These are phyloP conservation scores for Parnassius mnemosyne DNA, from an alignment of 2,888 invertebrate genomes.

Conservation along the genomic window DNA sequence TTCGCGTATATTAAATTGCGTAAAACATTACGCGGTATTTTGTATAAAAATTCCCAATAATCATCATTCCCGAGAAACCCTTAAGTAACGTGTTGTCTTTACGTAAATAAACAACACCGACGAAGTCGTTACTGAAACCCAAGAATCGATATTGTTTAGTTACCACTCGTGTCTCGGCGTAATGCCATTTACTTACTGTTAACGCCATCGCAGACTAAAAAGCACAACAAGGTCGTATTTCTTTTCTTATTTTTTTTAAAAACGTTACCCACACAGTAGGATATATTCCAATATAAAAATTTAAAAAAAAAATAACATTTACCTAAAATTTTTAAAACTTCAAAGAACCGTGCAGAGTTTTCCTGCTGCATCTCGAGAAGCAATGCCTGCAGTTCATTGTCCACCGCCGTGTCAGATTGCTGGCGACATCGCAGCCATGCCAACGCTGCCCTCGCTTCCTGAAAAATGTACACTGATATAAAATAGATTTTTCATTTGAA, in stretches of 20 bases:
- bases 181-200: slow-evolving; percentile 43
- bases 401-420: slow-evolving; percentile 54
- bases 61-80: background rate
- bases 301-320: slow-evolving; percentile 30
- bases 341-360: slow-evolving; percentile 47
- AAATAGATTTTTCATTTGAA: background rate
- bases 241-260: too few relatives aligned
- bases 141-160: slow-evolving; percentile 33
- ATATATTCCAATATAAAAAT: too few relatives aligned
- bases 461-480: slow-evolving; percentile 4
- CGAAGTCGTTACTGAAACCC: slow-evolving; percentile 28
- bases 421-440: slow-evolving; percentile 70
- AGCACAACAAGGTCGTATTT: slow-evolving; percentile 8
- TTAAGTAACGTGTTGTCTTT: slow-evolving; percentile 7
- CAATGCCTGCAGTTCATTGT: slow-evolving; percentile 58
- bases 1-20: too few relatives aligned
- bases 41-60: too few relatives aligned
- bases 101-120: slow-evolving; percentile 31
- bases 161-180: slow-evolving; percentile 36
- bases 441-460: slow-evolving; percentile 67
- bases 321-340: slow-evolving; percentile 58
- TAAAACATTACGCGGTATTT: too few relatives aligned
- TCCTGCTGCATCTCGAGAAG: slow-evolving; percentile 61
- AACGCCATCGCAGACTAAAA: slow-evolving; percentile 30
- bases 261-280: too few relatives aligned